phyloP scores from a whole-genome alignment of 1,140 invertebrate species.

The Chironomus striatipennis region DNA sequence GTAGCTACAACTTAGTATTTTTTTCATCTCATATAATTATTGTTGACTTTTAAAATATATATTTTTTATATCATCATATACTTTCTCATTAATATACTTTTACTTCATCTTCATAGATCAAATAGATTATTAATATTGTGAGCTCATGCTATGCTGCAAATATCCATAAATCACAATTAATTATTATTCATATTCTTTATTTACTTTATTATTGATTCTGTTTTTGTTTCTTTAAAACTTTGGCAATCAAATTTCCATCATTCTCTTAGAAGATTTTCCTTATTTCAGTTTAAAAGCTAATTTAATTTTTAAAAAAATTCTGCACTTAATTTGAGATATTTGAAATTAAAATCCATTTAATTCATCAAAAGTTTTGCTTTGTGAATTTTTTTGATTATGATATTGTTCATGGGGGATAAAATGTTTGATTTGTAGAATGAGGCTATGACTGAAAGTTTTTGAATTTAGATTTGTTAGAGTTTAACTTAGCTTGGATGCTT shows the following conservation, averaged over 20 bases:
- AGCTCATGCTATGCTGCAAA: slow-evolving; percentile 1
- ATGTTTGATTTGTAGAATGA: too few relatives aligned
- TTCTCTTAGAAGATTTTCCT: neutral
- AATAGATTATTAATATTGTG: neutral
- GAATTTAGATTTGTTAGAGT: too few relatives aligned
- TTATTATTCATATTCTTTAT: neutral
- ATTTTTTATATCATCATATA: neutral
- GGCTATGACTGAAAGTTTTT: too few relatives aligned
- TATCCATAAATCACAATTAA: slow-evolving; percentile 14
- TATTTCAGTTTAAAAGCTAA: neutral
- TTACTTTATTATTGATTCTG: neutral
- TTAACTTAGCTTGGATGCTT: too few relatives aligned
- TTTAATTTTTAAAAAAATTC: too few relatives aligned
- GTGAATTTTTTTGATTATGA: too few relatives aligned
- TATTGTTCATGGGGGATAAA: too few relatives aligned
- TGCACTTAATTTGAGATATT: too few relatives aligned
- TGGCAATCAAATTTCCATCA: neutral
- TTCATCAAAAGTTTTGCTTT: too few relatives aligned
- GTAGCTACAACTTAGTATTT: neutral
- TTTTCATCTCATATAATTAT: neutral
- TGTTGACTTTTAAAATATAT: neutral
- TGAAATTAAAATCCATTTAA: too few relatives aligned
- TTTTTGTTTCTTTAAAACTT: neutral
- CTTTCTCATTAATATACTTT: neutral
- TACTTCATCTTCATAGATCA: too few relatives aligned